Evolutionary conservation across 2,113 vertebrate genomes (phyloP).

Genomic region (Sphyrna mokarran): DNA sequence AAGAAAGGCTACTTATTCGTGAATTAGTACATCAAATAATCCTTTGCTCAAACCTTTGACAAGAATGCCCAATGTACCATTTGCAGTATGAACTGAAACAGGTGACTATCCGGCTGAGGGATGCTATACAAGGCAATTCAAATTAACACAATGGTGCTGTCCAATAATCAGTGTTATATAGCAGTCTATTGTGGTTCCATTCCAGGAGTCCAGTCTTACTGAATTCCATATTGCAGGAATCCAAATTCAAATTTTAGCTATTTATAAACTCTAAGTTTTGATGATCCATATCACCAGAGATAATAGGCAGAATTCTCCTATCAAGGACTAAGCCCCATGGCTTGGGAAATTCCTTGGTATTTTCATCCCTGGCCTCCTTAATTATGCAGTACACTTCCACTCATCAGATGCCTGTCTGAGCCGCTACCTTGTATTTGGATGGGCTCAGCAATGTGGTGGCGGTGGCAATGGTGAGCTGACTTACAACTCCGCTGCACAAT

Average conservation of each 20-base stretch:
- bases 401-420: too few relatives aligned
- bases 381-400: too few relatives aligned
- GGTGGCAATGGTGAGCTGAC: too few relatives aligned
- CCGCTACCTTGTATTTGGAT: too few relatives aligned
- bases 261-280: neutral
- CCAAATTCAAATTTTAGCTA: neutral
- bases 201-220: neutral
- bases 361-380: too few relatives aligned
- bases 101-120: neutral
- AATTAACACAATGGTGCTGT: neutral
- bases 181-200: neutral
- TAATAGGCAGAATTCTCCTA: too few relatives aligned
- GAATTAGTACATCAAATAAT: neutral
- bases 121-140: neutral
- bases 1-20: conserved; percentile 7
- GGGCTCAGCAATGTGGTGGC: too few relatives aligned
- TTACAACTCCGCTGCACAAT: too few relatives aligned
- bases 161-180: neutral
- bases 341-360: too few relatives aligned
- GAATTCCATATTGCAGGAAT: neutral
- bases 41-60: neutral
- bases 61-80: neutral
- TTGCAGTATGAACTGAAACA: neutral
- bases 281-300: neutral
- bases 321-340: too few relatives aligned